A percentile compares a stretch with the other conserved stretches of the same genome.
Conservation (phyloP, 92 coral and sea anemone species). For the Bergia puertoricense region DNA sequence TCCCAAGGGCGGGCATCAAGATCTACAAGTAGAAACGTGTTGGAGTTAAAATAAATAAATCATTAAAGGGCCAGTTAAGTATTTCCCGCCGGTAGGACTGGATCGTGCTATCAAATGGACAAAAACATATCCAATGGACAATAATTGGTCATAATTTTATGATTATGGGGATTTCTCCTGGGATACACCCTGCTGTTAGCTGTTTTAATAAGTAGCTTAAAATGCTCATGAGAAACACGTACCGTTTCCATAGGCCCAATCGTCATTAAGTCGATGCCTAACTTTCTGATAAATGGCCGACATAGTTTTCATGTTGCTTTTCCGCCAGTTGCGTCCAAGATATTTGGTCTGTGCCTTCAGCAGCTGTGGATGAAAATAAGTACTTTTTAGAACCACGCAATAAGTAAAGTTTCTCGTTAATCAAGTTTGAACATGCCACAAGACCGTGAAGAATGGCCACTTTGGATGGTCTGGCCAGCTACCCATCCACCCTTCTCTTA, state of each 20-base stretch:
- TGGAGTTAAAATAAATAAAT: no score
- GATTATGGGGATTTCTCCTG: no score
- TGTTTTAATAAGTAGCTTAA: not conserved
- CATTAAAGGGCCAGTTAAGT: no score
- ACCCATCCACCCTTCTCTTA: no score
- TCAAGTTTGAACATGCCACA: no score
- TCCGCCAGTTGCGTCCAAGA: conserved; percentile 96
- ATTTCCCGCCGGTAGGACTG: no score
- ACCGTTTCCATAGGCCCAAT: conserved; percentile 99
- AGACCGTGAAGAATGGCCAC: no score
- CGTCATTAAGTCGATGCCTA: conserved; percentile 95
- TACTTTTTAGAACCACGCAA: not conserved
- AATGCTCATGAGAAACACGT: conserved; percentile 4
- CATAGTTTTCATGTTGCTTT: conserved; percentile 98
- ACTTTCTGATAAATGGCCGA: conserved; percentile 98
- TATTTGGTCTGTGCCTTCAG: conserved; percentile 97
- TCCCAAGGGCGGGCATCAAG: conserved; percentile 99
- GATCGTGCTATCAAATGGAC: no score
- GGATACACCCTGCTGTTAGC: no score
- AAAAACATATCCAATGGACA: no score
- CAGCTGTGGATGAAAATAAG: conserved; percentile 43
- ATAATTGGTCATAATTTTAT: no score
- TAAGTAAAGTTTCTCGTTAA: not conserved
- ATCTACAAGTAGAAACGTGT: conserved; percentile 45
- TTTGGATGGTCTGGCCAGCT: no score